Conservation (phyloP, 2,797 vertebrate species). For the Babyrousa celebensis region DNA sequence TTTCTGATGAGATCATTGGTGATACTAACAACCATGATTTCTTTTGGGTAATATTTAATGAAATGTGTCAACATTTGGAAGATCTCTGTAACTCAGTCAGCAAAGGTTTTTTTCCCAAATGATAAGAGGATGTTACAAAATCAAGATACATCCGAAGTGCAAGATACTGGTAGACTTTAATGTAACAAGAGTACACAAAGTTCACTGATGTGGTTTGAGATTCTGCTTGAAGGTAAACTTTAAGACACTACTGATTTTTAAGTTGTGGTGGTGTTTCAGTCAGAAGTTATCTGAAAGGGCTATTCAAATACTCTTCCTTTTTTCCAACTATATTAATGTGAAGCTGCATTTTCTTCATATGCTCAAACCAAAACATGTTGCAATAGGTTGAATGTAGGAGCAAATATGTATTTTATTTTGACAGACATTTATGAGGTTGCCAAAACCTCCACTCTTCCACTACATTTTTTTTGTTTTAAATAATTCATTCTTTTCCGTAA, state of each 20-base stretch:
- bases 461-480: slow-evolving; percentile 37
- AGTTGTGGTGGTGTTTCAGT: background rate
- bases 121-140: slow-evolving; percentile 51
- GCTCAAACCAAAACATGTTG: slow-evolving; percentile 29
- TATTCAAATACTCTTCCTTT: background rate
- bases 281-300: background rate
- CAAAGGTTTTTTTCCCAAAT: slow-evolving; percentile 41
- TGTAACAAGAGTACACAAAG: background rate
- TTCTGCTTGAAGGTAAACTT: slow-evolving; percentile 1
- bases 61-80: slow-evolving; percentile 58
- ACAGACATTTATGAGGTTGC: slow-evolving; percentile 28
- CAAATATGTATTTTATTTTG: slow-evolving; percentile 62
- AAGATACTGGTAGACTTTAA: background rate
- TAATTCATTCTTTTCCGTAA: slow-evolving; percentile 68
- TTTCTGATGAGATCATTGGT: slow-evolving; percentile 56
- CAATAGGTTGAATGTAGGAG: slow-evolving; percentile 32
- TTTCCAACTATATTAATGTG: slow-evolving; percentile 53
- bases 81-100: slow-evolving; percentile 44
- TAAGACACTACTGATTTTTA: slow-evolving; percentile 48
- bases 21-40: slow-evolving; percentile 46
- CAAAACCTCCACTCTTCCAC: slow-evolving; percentile 18
- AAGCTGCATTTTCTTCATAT: slow-evolving; percentile 53
- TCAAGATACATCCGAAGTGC: background rate
- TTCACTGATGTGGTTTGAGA: background rate
- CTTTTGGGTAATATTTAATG: background rate